Conservation (phyloP, 2,113 vertebrate species). For the Podocnemis expansa region DNA sequence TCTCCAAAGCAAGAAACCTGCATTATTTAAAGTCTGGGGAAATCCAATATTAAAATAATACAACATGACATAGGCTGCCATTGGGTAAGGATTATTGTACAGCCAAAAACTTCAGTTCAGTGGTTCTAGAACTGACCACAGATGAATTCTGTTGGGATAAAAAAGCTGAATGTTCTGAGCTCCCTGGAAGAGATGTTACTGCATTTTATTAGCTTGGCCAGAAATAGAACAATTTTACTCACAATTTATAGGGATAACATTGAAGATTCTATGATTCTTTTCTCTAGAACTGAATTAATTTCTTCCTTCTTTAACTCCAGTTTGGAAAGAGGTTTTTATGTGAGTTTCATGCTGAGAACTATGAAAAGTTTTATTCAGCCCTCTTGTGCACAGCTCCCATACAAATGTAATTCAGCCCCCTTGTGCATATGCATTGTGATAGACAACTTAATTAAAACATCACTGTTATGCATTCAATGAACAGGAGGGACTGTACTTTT, state of each 20-base stretch:
- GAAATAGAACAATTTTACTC: constrained; percentile 16
- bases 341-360: background rate
- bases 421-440: background rate
- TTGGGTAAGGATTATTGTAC: background rate
- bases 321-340: constrained; percentile 20
- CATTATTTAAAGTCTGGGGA: background rate
- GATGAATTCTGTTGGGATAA: background rate
- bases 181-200: background rate
- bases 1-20: background rate
- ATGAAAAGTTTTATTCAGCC: background rate
- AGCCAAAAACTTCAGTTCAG: background rate
- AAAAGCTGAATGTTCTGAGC: background rate
- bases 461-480: background rate
- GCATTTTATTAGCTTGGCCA: background rate
- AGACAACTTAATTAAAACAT: background rate
- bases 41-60: constrained; percentile 19
- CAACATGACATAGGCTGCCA: background rate
- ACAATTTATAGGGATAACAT: background rate
- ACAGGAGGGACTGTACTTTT: background rate
- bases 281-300: background rate
- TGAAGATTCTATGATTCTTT: background rate
- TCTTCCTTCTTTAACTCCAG: background rate
- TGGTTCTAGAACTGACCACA: background rate
- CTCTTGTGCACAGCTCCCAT: background rate
- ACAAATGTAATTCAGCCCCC: background rate